Percentiles rank a stretch among this genome's conserved stretches.
phyloP scores from a whole-genome alignment of 2,888 invertebrate species.

The Cephalotes varians region DNA sequence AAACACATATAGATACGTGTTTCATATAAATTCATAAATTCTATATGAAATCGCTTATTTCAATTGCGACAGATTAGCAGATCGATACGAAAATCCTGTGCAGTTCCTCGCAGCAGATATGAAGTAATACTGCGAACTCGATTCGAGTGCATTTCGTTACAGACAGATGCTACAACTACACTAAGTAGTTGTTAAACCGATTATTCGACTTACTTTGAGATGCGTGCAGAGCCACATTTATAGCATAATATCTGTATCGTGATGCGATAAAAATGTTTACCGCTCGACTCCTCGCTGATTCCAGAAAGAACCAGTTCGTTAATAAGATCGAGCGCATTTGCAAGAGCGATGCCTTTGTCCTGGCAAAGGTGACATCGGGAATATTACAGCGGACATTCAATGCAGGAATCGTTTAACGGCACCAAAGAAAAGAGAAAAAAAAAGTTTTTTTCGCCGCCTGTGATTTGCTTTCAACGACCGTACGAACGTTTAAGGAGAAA shows the following conservation, averaged over 20 bases:
- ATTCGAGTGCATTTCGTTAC: constrained; percentile 61
- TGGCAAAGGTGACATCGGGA: constrained; percentile 61
- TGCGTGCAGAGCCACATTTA: constrained; percentile 42
- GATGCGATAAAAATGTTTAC: constrained; percentile 71
- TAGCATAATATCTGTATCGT: constrained; percentile 40
- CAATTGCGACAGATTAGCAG: not conserved
- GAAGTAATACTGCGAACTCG: constrained; percentile 27
- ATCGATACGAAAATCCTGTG: constrained; percentile 8
- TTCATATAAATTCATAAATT: not conserved
- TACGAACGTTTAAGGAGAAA: constrained; percentile 70
- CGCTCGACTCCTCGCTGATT: constrained; percentile 33
- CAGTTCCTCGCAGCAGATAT: constrained; percentile 24
- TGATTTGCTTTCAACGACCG: constrained; percentile 51
- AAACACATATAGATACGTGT: not conserved
- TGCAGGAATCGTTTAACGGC: constrained; percentile 69
- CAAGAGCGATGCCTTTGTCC: constrained; percentile 68
- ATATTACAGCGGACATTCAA: constrained; percentile 68
- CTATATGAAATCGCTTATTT: constrained; percentile 2
- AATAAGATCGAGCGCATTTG: constrained; percentile 75
- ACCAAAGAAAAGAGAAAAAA: constrained; percentile 25
- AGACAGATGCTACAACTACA: constrained; percentile 65
- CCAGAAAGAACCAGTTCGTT: constrained; percentile 59
- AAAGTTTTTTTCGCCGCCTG: constrained; percentile 1
- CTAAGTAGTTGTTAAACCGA: constrained; percentile 69
- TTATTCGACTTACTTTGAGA: constrained; percentile 74